Evolutionary conservation across 2,113 vertebrate species (phyloP), one percentile per base, ranked within the genome.

Genomic region (Microcebus murinus): DNA sequence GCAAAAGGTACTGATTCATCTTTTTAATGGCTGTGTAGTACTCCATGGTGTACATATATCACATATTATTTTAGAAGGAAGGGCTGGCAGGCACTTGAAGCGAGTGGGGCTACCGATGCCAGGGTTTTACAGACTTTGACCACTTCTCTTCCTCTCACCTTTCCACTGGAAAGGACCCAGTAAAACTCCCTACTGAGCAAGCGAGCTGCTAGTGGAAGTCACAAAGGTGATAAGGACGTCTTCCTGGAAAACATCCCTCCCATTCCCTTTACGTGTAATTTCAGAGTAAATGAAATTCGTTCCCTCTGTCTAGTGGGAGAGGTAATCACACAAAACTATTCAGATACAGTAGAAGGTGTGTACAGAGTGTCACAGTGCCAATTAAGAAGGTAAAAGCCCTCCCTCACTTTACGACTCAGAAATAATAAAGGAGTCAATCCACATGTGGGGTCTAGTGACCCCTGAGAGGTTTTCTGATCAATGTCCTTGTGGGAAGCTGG

Each of bases 221-320:
- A 79, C 14, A 13, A 39, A 76, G 45, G 18, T 74, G 57, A 20
- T 29, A 61, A 90, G 2, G 11, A 21, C 1, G 27, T 77, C 45
- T 82, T 93, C 36, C 68, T 63, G 57, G 61, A 88, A 88, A 71
- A 45, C 23, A 77, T n/a, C 57, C 23, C 61, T 73, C 42, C 9
- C 8, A 34, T 48, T 31, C n/a, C 39, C n/a, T 83, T 65, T 45
- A 7, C 39, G 42, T 36, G 10, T 55, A 63, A 50, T 67, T 89
- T 92, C 88, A 65, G 25, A 90, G 45, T 79, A 92, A 87, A 79
- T 36, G 50, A 39, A 90, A 81, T 79, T 79, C 27, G 52, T 87
- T 94, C n/a, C 36, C 18, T 52, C 52, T 84, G 29, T 81, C 48
- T 89, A 11, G 29, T 45, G 52, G 20, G 6, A 52, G 71, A 85